phyloP scores from a whole-genome alignment of 2,797 vertebrate genomes.

The Myotis daubentonii region DNA sequence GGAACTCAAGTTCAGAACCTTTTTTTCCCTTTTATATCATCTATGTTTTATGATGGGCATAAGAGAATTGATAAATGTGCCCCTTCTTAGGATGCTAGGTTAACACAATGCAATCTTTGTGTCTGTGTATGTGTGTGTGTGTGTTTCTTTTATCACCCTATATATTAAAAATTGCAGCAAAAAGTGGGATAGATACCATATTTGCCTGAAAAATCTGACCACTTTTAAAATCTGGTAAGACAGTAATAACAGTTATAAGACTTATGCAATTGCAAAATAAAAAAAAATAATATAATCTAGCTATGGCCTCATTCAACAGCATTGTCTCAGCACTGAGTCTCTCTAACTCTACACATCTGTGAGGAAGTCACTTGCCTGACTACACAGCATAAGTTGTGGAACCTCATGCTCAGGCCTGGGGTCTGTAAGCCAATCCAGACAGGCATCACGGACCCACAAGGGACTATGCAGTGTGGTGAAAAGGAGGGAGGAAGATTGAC shows the following conservation, averaged over 20 bases:
- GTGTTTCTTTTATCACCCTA: background rate
- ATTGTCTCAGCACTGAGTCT: background rate
- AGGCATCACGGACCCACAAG: background rate
- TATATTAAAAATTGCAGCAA: background rate
- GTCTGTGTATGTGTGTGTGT: background rate
- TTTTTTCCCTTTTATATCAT: constrained; percentile 29
- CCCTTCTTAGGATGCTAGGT: background rate
- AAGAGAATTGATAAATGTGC: constrained; percentile 22
- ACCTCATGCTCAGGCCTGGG: background rate
- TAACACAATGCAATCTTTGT: background rate
- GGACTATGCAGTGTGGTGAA: background rate
- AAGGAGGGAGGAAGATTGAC: background rate
- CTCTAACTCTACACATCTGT: background rate
- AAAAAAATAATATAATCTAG: background rate
- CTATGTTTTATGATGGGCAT: constrained; percentile 44
- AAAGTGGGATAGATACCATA: background rate
- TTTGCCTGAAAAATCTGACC: background rate
- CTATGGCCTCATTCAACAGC: background rate
- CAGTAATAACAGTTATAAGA: background rate
- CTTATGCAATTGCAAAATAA: background rate
- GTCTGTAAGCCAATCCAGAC: background rate
- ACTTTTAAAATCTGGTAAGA: background rate
- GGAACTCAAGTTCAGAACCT: constrained; percentile 42
- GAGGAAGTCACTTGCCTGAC: background rate
- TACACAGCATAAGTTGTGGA: background rate